These are phyloP conservation scores for Lagopus muta DNA, from an alignment of 2,113 vertebrate species.

Conservation along the genomic window DNA sequence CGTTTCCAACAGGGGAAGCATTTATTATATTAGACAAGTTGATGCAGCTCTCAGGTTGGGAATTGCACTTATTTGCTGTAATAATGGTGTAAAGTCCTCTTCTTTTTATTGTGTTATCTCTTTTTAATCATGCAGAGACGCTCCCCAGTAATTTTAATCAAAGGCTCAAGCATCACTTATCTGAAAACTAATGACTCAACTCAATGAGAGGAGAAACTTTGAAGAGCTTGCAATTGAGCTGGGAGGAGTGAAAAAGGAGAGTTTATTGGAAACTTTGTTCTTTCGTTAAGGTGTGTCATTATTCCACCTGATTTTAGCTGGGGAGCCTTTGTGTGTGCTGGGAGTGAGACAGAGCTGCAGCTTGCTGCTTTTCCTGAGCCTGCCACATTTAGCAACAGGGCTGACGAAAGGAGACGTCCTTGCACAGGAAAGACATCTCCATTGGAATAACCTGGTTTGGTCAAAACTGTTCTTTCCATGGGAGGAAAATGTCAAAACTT, in stretches of 20 bases:
- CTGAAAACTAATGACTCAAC: constrained; percentile 59
- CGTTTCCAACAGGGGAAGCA: constrained; percentile 49
- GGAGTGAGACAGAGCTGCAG: neutral
- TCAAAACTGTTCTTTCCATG: neutral
- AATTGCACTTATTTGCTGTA: constrained; percentile 54
- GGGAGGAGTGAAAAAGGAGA: neutral
- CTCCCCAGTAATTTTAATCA: constrained; percentile 74
- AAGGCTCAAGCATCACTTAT: constrained; percentile 70
- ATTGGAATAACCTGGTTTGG: neutral
- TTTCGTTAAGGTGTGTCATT: neutral
- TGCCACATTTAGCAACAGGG: neutral
- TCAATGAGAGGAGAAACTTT: constrained; percentile 52
- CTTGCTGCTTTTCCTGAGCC: neutral
- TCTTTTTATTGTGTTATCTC: constrained; percentile 68
- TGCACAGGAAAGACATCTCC: neutral
- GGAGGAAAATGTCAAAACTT: neutral
- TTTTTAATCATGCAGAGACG: constrained; percentile 57
- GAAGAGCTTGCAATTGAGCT: constrained; percentile 47
- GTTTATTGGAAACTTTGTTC: neutral
- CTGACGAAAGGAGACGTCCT: neutral
- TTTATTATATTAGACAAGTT: constrained; percentile 67
- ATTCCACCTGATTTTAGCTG: neutral
- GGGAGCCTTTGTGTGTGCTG: neutral
- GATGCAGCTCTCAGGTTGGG: constrained; percentile 57
- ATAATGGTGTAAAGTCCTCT: constrained; percentile 50